Evolutionary conservation across 2,888 invertebrate species (phyloP), one percentile per base, ranked within the genome.

Genomic region (Trichacis sp.): DNA sequence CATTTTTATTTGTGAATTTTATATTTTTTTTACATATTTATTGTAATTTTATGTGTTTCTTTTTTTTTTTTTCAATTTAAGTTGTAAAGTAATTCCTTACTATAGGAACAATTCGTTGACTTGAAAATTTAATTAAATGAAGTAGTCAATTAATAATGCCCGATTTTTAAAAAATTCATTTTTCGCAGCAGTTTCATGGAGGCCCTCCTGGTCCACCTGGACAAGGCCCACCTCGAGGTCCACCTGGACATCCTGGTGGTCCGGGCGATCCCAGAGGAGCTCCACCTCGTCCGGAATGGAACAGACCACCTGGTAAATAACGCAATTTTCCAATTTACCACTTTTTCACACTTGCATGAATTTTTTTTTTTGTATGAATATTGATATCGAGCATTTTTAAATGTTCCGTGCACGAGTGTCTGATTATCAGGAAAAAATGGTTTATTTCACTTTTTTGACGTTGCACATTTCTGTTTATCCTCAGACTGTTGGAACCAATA

Each of bases 271-370:
- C 88, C 12, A 84, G 87, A 69, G 83, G 80, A 61, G 83, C 82
- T 30, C 85, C 84, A 42, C 91, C 91, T 11, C 87, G 91, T 24
- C 91, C 90, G 0, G 92, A 92, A 76, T 93, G 92, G 92, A 91
- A 89, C 79, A 85, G 92, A 68, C 92, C 92, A 49, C 92, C 92
- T 63, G 87, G 87, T 86, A 77, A 11, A 76, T 70, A 59, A 12
- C 8, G 19, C 18, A 24, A 17, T 50, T 58, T 14, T 52, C n/a
- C n/a, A n/a, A n/a, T n/a, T n/a, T n/a, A n/a, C n/a, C n/a, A n/a
- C n/a, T n/a, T n/a, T n/a, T n/a, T n/a, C n/a, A n/a, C n/a, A n/a
- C n/a, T n/a, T n/a, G n/a, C n/a, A n/a, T n/a, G n/a, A n/a, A 20
- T 1, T 60, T 11, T 52, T 33, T 33, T 33, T n/a, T 33, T 33